These are phyloP conservation scores for Sitobion miscanthi DNA, from an alignment of 1,140 invertebrate genomes.

Conservation along the genomic window DNA sequence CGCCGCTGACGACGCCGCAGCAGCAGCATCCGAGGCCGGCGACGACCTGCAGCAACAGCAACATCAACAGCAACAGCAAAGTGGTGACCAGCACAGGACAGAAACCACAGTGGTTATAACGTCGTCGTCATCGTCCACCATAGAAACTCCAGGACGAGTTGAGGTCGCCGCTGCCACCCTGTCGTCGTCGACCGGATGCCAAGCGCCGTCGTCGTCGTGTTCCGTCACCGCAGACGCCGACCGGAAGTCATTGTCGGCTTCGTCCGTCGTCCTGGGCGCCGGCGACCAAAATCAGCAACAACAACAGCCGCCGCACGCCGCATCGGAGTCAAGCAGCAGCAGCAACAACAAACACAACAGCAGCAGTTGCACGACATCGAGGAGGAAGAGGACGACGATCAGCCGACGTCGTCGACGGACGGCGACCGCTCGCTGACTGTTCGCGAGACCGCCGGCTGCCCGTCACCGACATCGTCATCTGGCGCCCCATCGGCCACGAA, in stretches of 20 bases:
- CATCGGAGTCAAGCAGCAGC: slow-evolving; percentile 61
- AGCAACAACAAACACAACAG: slow-evolving; percentile 63
- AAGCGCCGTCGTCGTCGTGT: slow-evolving; percentile 2
- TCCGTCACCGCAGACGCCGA: neutral
- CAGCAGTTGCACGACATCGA: slow-evolving; percentile 66
- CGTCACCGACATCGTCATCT: slow-evolving; percentile 47
- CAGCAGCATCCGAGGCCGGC: slow-evolving; percentile 21
- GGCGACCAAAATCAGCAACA: neutral
- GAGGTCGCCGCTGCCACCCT: neutral
- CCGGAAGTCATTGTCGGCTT: neutral
- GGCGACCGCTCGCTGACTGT: slow-evolving; percentile 56
- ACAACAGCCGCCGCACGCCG: slow-evolving; percentile 60
- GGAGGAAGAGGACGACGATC: slow-evolving; percentile 64
- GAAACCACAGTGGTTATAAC: neutral
- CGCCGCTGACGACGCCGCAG: neutral
- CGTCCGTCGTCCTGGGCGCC: neutral
- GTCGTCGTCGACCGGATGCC: neutral
- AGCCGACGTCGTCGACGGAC: neutral
- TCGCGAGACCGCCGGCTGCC: slow-evolving; percentile 40
- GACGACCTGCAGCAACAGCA: neutral
- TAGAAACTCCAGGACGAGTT: neutral
- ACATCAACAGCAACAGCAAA: neutral
- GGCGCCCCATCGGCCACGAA: neutral
- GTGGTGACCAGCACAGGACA: neutral
- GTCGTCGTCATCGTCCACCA: neutral